Conservation (phyloP, 1,140 invertebrate species). For the Sitobion miscanthi region DNA sequence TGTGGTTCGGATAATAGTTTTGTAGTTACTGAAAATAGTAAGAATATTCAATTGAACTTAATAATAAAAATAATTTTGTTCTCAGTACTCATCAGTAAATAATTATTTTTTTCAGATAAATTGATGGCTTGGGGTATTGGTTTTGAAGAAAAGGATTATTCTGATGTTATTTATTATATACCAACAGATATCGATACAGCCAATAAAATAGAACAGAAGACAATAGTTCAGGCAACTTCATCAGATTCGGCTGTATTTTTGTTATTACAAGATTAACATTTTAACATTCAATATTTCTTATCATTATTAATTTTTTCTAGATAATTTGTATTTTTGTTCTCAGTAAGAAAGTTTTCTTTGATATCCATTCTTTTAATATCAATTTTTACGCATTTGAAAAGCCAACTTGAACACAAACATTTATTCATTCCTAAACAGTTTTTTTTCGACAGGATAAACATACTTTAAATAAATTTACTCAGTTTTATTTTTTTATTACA, state of each 20-base stretch:
- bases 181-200: slow-evolving; percentile 46
- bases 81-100: neutral
- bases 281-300: neutral
- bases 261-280: slow-evolving; percentile 41
- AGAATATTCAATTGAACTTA: neutral
- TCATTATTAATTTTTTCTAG: neutral
- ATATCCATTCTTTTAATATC: slow-evolving; percentile 1
- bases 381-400: slow-evolving; percentile 12
- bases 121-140: slow-evolving; percentile 55
- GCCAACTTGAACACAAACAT: slow-evolving; percentile 26
- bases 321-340: neutral
- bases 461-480: neutral
- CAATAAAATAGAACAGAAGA: slow-evolving; percentile 42
- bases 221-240: slow-evolving; percentile 47
- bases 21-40: slow-evolving; percentile 52
- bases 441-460: neutral
- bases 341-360: neutral
- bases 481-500: slow-evolving; percentile 1
- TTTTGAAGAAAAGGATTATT: slow-evolving; percentile 52
- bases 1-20: slow-evolving; percentile 52
- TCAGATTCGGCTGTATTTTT: slow-evolving; percentile 49
- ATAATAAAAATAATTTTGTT: neutral
- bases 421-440: neutral
- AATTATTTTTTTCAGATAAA: slow-evolving; percentile 47
- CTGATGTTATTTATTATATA: slow-evolving; percentile 49